phyloP scores from a whole-genome alignment of 2,113 vertebrate genomes.

The Pygoscelis adeliae region DNA sequence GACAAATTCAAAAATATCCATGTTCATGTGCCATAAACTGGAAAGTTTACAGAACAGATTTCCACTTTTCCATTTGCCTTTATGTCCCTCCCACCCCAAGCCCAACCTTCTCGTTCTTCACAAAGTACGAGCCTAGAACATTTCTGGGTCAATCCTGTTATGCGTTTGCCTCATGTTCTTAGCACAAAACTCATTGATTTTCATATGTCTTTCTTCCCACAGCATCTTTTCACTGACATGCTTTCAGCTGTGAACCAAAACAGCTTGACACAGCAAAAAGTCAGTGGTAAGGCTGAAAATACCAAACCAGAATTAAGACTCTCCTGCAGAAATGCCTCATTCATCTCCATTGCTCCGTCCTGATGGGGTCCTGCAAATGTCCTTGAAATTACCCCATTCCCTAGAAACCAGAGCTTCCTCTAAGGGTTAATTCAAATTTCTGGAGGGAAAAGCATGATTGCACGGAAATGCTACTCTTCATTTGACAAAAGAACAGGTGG shows the following conservation, averaged over 20 bases:
- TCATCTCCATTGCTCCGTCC: background rate
- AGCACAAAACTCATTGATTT: conserved; percentile 15
- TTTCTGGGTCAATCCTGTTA: conserved; percentile 3
- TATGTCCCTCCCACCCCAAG: background rate
- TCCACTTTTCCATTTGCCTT: background rate
- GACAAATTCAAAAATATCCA: background rate
- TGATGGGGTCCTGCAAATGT: background rate
- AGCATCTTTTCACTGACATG: background rate
- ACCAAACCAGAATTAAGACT: background rate
- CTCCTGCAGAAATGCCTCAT: background rate
- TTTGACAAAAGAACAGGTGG: conserved; percentile 75
- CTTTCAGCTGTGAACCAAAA: conserved; percentile 21
- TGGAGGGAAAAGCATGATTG: conserved; percentile 40
- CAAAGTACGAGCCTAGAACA: background rate
- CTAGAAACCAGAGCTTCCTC: background rate
- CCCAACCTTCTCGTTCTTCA: background rate
- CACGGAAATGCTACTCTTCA: conserved; percentile 53
- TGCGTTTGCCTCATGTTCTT: background rate
- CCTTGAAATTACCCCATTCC: background rate
- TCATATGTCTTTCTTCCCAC: conserved; percentile 11
- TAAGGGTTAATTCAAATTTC: conserved; percentile 39
- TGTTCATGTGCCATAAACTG: background rate
- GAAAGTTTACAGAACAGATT: background rate
- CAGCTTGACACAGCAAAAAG: conserved; percentile 24
- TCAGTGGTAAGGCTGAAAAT: background rate